Conservation (phyloP, 2,888 invertebrate genomes). For the Aethes cnicana region DNA sequence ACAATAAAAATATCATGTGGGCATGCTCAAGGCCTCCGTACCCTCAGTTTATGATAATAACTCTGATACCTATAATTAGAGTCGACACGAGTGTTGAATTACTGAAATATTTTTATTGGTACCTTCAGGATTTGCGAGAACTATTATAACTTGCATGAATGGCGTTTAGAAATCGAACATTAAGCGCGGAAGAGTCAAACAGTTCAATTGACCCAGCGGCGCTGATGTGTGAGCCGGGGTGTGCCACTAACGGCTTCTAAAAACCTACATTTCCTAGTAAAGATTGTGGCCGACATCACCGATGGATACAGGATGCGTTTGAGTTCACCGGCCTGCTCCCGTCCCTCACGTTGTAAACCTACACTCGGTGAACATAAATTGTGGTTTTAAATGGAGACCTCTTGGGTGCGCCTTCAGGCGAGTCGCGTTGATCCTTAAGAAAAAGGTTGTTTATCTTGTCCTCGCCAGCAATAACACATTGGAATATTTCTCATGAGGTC, state of each 20-base stretch:
- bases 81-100: constrained; percentile 52
- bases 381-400: constrained; percentile 62
- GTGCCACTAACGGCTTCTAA: constrained; percentile 72
- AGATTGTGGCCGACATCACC: constrained; percentile 68
- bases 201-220: constrained; percentile 64
- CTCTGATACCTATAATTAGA: constrained; percentile 40
- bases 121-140: constrained; percentile 1
- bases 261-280: constrained; percentile 77
- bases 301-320: constrained; percentile 71
- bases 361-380: constrained; percentile 62
- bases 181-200: constrained; percentile 50
- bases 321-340: constrained; percentile 67
- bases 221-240: constrained; percentile 60
- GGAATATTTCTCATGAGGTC: too few species aligned
- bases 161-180: constrained; percentile 47
- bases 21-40: constrained; percentile 63
- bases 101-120: constrained; percentile 40
- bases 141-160: constrained; percentile 37
- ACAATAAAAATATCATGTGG: constrained; percentile 61
- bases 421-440: too few species aligned
- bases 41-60: constrained; percentile 71
- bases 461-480: too few species aligned
- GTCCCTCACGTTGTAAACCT: constrained; percentile 60
- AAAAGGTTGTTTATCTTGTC: too few species aligned
- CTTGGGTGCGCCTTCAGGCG: constrained; percentile 37